Evolutionary conservation across 2,888 invertebrate species (phyloP), one percentile per base, ranked within the genome.

Genomic region (Andrena haemorrhoa): DNA sequence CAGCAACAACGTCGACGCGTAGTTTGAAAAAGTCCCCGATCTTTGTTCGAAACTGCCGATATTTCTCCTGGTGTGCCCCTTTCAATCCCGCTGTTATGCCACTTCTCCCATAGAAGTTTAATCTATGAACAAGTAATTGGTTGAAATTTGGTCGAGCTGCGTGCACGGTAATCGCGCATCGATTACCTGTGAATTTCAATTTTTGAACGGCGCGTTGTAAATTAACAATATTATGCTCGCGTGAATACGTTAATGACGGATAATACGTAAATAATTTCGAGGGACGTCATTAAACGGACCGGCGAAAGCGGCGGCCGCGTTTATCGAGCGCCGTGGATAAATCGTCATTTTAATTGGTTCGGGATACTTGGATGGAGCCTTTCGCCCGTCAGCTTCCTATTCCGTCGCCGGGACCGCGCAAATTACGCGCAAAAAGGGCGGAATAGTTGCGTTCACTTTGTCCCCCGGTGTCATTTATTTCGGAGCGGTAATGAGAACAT

Each of bases 401-500:
- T 82, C 29, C 72, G 49, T 79, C 70, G 66, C 75, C 53, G 77
- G 68, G 81, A 75, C 31, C 35, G 23, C 10, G n/a, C 65, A 66
- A 63, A 41, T 68, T 61, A 41, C 26, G 64, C 26, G 26, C 12
- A 61, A 63, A 66, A 73, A 41, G 63, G 20, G 23, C 41, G 64
- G 51, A 74, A 84, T 58, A 69, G 64, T 78, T 77, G 69, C 71
- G 64, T 75, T 75, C 78, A 61, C 75, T 81, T 86, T 81, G 78
- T 84, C 47, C 80, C 64, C 41, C 61, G 63, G 60, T 75, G 80
- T 78, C 78, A 84, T 80, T 78, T 86, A 87, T 87, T 86, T 86
- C 85, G 81, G 75, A 8, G 51, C 81, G 64, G 64, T 84, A 86
- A 86, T 84, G 87, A 86, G 81, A 81, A 80, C 73, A 78, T 79